phyloP scores from a whole-genome alignment of 2,797 vertebrate genomes.

The Clarias platycephalus region DNA sequence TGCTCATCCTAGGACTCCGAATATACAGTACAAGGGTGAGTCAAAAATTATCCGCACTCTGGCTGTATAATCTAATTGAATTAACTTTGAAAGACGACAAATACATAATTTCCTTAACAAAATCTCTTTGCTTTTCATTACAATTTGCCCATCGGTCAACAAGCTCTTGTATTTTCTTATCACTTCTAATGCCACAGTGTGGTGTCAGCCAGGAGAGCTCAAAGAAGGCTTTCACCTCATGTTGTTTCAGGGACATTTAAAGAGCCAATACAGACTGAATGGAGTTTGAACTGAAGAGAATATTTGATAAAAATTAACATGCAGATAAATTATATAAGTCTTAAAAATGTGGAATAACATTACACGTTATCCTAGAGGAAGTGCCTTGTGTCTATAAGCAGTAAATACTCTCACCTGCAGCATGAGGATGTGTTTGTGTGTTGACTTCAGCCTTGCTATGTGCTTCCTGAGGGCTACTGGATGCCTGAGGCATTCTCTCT shows the following conservation, averaged over 20 bases:
- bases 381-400: background rate
- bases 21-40: too few species aligned
- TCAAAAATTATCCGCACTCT: too few species aligned
- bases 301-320: background rate
- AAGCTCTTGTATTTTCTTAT: too few species aligned
- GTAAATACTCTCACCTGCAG: constrained; percentile 12
- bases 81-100: too few species aligned
- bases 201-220: background rate
- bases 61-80: too few species aligned
- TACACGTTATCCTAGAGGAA: too few species aligned
- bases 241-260: background rate
- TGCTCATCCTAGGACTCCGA: background rate
- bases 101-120: too few species aligned
- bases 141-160: too few species aligned
- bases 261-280: too few species aligned
- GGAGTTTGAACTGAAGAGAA: background rate
- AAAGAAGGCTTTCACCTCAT: background rate
- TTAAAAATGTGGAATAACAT: background rate
- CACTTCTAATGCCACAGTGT: background rate
- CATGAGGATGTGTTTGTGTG: constrained; percentile 7
- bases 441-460: constrained; percentile 44
- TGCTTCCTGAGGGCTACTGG: constrained; percentile 41
- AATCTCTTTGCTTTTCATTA: too few species aligned
- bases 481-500: constrained; percentile 57
- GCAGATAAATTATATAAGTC: background rate